A percentile compares a stretch with the other conserved stretches of the same genome.
phyloP scores from a whole-genome alignment of 1,140 invertebrate genomes.

The Frieseomelitta varia region DNA sequence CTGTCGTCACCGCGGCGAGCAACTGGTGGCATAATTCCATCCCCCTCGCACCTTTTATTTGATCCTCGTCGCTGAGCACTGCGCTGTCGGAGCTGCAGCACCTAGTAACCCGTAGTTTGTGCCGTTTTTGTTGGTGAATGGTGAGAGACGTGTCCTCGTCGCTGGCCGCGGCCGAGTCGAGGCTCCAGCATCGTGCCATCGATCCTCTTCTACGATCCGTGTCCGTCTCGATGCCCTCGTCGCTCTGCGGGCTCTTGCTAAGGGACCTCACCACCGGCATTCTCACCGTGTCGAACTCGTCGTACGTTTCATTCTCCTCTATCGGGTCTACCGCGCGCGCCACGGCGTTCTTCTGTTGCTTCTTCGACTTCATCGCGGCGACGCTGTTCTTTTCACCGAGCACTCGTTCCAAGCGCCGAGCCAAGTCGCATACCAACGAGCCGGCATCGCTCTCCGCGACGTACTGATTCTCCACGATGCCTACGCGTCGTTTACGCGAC shows the following conservation, averaged over 20 bases:
- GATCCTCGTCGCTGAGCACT: conserved; percentile 82
- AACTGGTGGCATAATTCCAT: conserved; percentile 35
- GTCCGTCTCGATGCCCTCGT: conserved; percentile 78
- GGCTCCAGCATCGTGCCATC: conserved; percentile 73
- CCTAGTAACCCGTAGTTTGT: conserved; percentile 75
- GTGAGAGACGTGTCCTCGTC: conserved; percentile 69
- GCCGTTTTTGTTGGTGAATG: conserved; percentile 47
- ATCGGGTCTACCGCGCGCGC: conserved; percentile 51
- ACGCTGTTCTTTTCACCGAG: conserved; percentile 16
- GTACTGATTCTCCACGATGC: conserved; percentile 56
- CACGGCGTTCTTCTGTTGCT: not conserved
- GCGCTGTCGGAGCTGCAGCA: conserved; percentile 84
- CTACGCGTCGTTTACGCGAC: conserved; percentile 51
- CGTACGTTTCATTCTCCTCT: conserved; percentile 71
- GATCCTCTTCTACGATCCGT: conserved; percentile 56
- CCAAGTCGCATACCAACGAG: conserved; percentile 40
- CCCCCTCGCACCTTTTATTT: conserved; percentile 70
- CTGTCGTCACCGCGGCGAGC: not conserved
- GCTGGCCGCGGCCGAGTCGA: conserved; percentile 71
- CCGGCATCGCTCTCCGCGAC: conserved; percentile 21
- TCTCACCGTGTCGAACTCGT: conserved; percentile 70
- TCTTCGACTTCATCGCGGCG: conserved; percentile 62
- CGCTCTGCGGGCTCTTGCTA: conserved; percentile 74
- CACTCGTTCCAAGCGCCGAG: conserved; percentile 20
- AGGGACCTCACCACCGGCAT: conserved; percentile 57